These are phyloP conservation scores for Planococcus citri DNA, from an alignment of 1,140 invertebrate species.

Conservation along the genomic window DNA sequence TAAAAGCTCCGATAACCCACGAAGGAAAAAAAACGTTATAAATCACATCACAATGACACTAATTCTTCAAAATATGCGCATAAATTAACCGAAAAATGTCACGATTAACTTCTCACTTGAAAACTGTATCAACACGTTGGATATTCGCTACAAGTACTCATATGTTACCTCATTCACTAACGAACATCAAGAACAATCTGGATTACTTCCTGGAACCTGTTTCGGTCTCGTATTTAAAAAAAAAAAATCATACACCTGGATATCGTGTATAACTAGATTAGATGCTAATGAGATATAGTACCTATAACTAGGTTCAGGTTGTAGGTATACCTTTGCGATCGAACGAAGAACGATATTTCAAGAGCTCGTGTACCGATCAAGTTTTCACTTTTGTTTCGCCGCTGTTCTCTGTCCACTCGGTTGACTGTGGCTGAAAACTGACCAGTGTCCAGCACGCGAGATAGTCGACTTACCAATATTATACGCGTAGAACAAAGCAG, in stretches of 20 bases:
- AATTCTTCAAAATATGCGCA: too few species aligned
- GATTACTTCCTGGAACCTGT: not conserved
- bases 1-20: too few species aligned
- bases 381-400: not conserved
- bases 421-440: not conserved
- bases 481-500: not conserved
- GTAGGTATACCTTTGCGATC: not conserved
- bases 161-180: too few species aligned
- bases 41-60: too few species aligned
- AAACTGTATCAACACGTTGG: too few species aligned
- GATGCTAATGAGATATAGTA: not conserved
- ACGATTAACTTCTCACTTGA: too few species aligned
- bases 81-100: too few species aligned
- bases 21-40: too few species aligned
- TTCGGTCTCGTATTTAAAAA: too few species aligned
- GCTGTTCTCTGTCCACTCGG: not conserved
- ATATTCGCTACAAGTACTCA: too few species aligned
- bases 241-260: not conserved
- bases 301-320: too few species aligned
- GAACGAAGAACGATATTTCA: not conserved
- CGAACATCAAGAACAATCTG: not conserved
- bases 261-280: not conserved
- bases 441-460: not conserved
- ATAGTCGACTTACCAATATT: not conserved
- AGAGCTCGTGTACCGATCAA: not conserved